These are phyloP conservation scores for Sebastolobus alascanus DNA, from an alignment of 2,797 vertebrate genomes.

Conservation along the genomic window DNA sequence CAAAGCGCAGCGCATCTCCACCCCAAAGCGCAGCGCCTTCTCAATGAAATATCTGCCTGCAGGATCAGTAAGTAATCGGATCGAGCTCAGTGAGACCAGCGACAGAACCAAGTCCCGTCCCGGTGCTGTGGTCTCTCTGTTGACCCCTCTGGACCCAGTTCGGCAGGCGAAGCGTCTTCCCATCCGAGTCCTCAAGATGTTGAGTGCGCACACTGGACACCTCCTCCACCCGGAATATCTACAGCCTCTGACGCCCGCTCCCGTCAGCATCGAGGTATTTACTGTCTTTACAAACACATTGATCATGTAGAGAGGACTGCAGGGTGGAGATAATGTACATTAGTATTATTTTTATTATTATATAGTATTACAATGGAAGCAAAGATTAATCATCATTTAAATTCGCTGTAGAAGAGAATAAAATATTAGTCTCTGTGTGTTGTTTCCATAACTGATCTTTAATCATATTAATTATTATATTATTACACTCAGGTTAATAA, in stretches of 20 bases:
- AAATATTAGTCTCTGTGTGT: not conserved
- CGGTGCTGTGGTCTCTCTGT: constrained; percentile 74
- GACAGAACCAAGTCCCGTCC: constrained; percentile 42
- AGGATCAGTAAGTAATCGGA: constrained; percentile 83
- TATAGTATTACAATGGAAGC: no score
- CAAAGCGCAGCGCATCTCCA: no score
- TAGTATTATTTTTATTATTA: no score
- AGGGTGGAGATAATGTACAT: not conserved
- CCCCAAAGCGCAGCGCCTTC: constrained; percentile 15
- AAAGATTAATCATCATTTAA: not conserved
- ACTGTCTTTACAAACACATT: constrained; percentile 3
- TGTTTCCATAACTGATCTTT: not conserved
- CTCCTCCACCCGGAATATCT: constrained; percentile 95
- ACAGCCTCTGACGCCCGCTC: constrained; percentile 92
- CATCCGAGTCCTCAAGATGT: constrained; percentile 93
- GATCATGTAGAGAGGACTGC: not conserved
- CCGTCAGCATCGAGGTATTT: constrained; percentile 93
- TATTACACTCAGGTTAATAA: not conserved
- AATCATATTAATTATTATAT: not conserved
- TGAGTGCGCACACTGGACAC: constrained; percentile 88
- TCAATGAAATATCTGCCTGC: constrained; percentile 90
- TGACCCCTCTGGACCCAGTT: constrained; percentile 90
- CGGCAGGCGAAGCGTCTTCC: constrained; percentile 91
- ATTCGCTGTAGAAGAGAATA: not conserved
- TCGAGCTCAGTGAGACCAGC: constrained; percentile 75